These are phyloP conservation scores for Isurus oxyrinchus DNA, from an alignment of 2,113 vertebrate species.

Conservation along the genomic window DNA sequence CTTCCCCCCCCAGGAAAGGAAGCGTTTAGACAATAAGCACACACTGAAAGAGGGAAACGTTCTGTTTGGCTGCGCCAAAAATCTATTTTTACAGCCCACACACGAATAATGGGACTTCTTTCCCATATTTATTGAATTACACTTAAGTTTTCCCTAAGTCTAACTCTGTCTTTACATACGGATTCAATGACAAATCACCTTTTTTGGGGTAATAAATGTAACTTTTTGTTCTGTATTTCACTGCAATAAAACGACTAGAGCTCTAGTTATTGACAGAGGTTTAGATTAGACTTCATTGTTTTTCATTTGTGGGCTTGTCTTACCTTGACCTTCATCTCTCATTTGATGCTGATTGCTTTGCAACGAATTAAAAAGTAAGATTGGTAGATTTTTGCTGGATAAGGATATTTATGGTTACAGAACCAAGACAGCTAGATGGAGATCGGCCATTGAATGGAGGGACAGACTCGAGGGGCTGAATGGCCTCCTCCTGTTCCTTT, in stretches of 20 bases:
- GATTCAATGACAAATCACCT: background rate
- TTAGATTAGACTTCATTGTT: background rate
- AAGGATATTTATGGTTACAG: background rate
- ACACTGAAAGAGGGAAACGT: background rate
- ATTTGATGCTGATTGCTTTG: background rate
- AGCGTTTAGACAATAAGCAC: background rate
- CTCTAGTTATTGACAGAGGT: background rate
- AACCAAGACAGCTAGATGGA: too few species aligned
- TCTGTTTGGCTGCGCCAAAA: background rate
- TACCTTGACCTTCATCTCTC: background rate
- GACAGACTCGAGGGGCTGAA: background rate
- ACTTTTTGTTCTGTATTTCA: background rate
- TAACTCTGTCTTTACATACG: background rate
- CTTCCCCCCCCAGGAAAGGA: background rate
- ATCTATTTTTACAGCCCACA: background rate
- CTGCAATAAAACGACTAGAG: background rate
- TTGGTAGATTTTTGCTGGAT: background rate
- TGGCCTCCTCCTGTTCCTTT: background rate
- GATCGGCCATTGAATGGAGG: too few species aligned
- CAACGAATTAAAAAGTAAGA: background rate
- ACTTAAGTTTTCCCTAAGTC: background rate
- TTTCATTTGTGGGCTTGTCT: background rate
- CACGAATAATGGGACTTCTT: background rate
- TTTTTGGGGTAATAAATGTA: background rate
- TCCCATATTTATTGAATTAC: background rate